Conservation (phyloP, 2,797 vertebrate genomes). For the Prionace glauca region DNA sequence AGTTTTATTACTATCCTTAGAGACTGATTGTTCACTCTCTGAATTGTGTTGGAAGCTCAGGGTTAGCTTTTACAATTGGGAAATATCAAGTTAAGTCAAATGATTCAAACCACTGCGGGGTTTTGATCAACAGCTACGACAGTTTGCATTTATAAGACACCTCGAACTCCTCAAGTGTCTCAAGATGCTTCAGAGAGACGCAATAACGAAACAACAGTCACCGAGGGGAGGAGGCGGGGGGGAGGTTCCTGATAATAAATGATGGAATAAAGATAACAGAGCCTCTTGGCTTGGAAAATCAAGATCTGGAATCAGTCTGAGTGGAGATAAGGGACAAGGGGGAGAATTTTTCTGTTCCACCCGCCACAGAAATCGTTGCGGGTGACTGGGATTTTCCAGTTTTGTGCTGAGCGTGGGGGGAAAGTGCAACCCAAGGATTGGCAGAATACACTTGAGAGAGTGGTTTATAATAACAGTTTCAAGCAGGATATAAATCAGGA, state of each 20-base stretch:
- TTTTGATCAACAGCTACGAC: neutral
- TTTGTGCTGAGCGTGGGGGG: too few relatives aligned
- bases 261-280: neutral
- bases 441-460: neutral
- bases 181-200: neutral
- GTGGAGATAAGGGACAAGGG: neutral
- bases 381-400: too few relatives aligned
- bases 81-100: slow-evolving; percentile 52
- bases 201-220: neutral
- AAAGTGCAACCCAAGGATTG: too few relatives aligned
- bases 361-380: too few relatives aligned
- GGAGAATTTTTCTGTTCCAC: too few relatives aligned
- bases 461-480: neutral
- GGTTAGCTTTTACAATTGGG: slow-evolving; percentile 44
- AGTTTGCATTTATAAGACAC: neutral
- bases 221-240: neutral
- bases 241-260: neutral
- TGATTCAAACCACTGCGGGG: slow-evolving; percentile 49
- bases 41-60: slow-evolving; percentile 45
- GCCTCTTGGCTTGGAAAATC: neutral
- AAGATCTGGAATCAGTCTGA: neutral
- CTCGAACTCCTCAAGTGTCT: neutral
- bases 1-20: slow-evolving; percentile 41
- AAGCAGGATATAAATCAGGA: neutral
- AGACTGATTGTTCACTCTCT: slow-evolving; percentile 47